Evolutionary conservation across 2,113 vertebrate species (phyloP), one percentile per base, ranked within the genome.

Genomic region (Sinocyclocheilus rhinocerous): DNA sequence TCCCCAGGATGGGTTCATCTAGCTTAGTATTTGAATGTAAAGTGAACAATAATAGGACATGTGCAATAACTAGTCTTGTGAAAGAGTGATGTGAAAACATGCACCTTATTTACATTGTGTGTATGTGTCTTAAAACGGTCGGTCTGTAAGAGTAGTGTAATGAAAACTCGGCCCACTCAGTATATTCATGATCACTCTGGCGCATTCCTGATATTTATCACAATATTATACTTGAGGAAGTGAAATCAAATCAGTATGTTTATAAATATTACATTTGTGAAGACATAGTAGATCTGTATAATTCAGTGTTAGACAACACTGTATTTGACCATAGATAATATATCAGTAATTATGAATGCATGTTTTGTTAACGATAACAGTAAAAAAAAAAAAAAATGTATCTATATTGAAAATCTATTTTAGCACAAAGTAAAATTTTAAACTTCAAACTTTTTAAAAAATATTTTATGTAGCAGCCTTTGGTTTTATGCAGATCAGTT

Each of bases 171-270:
- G 7, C 8, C 42, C 7, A 9, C 7, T 10, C 6, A 7, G 10
- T 33, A 4, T 29, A 22, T 22, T 36, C 29, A 20, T 12, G 24
- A 77, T 55, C 1, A 29, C 18, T 76, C 48, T 5, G 52, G 6
- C 29, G 39, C 76, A 59, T 79, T 79, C 76, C 76, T 79, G 11
- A 36, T 79, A 24, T 59, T 13, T n/a, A 61, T 22, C 24, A 77
- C 29, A 3, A 3, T 3, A 48, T 48, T 48, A 48, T 52, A 52
- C 13, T 24, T 48, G 45, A 48, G 45, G 45, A 48, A 48, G 45
- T 45, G 29, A 69, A 36, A 6, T 59, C 11, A 20, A 70, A 70
- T 70, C 67, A 39, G 67, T 39, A 24, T 33, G 67, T 36, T 70
- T 70, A 39, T 70, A 22, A 70, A 22, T 22, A 16, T 70, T 39